Evolutionary conservation across 2,888 invertebrate genomes (phyloP).

Genomic region (Drosophila heteroneura): DNA sequence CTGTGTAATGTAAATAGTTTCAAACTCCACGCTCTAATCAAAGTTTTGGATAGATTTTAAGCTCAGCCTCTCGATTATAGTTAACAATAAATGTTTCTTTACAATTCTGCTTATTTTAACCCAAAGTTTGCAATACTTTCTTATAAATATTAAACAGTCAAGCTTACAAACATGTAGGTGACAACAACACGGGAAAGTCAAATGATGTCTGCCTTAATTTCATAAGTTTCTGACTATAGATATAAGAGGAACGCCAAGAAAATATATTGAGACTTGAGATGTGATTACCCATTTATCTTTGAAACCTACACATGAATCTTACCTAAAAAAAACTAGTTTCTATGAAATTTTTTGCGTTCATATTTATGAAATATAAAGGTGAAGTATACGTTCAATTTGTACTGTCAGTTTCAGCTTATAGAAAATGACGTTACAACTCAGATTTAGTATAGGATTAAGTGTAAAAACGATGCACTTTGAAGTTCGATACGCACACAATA

Average conservation of each 20-base stretch:
- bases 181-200: too few relatives aligned
- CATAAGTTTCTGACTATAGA: too few relatives aligned
- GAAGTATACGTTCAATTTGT: background rate
- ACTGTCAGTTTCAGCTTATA: background rate
- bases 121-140: background rate
- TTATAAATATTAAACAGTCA: background rate
- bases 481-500: background rate
- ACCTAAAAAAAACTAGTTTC: background rate
- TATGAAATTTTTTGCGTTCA: background rate
- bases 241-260: too few relatives aligned
- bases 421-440: background rate
- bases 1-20: constrained; percentile 52
- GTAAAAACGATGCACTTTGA: background rate
- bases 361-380: background rate
- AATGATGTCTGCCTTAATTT: too few relatives aligned
- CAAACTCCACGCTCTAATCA: background rate
- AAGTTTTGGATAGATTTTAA: background rate
- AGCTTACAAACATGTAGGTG: background rate
- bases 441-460: background rate
- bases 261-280: too few relatives aligned
- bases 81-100: background rate
- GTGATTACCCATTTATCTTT: background rate
- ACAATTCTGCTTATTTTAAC: background rate
- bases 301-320: background rate
- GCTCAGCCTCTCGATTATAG: background rate